Conservation (phyloP, 30 jellyfish, hydroid and myxozoan species). For the Morbakka virulenta region DNA sequence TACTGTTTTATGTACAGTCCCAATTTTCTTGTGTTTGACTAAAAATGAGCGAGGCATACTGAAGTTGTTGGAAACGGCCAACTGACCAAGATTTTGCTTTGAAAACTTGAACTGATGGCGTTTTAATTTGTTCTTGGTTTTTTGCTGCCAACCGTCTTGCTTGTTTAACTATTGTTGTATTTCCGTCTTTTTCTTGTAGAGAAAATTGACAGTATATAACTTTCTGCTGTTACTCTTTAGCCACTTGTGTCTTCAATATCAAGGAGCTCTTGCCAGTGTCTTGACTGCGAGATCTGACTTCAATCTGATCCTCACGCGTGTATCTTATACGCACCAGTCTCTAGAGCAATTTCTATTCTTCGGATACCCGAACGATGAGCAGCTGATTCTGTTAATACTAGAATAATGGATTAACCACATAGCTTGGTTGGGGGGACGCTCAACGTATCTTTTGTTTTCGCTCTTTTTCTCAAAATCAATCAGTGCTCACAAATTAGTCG, state of each 20-base stretch:
- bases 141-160: neutral
- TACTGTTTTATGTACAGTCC: neutral
- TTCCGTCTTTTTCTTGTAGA: too few species aligned
- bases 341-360: neutral
- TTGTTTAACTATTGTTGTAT: too few species aligned
- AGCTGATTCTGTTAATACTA: neutral
- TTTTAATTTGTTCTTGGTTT: neutral
- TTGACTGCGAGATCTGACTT: too few species aligned
- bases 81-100: neutral
- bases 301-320: neutral
- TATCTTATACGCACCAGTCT: neutral
- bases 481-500: too few species aligned
- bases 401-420: neutral
- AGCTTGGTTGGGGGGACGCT: neutral
- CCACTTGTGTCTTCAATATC: neutral
- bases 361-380: neutral
- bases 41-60: slow-evolving; percentile 78
- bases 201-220: too few species aligned
- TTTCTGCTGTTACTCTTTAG: neutral
- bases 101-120: neutral
- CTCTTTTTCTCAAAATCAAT: too few species aligned
- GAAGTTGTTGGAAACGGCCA: neutral
- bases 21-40: slow-evolving; percentile 41
- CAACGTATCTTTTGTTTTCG: too few species aligned
- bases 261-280: too few species aligned